phyloP scores from a whole-genome alignment of 2,888 invertebrate species.

The Diplolepis rosae region DNA sequence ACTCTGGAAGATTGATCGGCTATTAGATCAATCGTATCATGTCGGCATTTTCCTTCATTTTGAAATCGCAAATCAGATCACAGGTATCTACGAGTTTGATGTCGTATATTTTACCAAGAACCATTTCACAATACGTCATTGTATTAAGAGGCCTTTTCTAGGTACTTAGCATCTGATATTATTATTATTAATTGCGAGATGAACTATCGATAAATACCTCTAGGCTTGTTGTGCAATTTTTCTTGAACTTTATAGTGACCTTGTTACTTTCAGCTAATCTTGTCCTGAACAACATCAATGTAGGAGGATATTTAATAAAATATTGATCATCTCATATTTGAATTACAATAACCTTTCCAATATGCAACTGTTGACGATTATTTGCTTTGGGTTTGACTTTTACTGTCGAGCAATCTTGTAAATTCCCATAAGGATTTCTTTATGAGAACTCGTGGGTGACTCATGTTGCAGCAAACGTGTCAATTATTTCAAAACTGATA shows the following conservation, averaged over 20 bases:
- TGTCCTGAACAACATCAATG: background rate
- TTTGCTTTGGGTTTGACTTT: slow-evolving; percentile 6
- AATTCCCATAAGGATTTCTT: slow-evolving; percentile 19
- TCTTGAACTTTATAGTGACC: background rate
- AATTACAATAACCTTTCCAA: slow-evolving; percentile 5
- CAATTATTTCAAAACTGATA: slow-evolving; percentile 30
- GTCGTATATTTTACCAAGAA: background rate
- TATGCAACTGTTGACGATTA: background rate
- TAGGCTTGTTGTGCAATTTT: background rate
- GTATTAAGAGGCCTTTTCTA: background rate
- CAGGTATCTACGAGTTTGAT: background rate
- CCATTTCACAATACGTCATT: background rate
- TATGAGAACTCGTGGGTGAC: slow-evolving; percentile 11
- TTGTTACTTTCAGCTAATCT: background rate
- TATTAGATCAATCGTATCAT: background rate
- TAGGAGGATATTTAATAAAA: too few relatives aligned
- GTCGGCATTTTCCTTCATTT: background rate
- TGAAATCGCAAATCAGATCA: background rate
- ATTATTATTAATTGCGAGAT: background rate
- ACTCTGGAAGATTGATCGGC: background rate
- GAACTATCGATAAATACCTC: background rate
- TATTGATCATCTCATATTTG: background rate
- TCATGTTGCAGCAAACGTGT: slow-evolving; percentile 6
- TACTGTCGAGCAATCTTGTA: background rate
- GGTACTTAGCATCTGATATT: background rate